Evolutionary conservation across 1,140 invertebrate genomes (phyloP).

Genomic region (Penaeus vannamei): DNA sequence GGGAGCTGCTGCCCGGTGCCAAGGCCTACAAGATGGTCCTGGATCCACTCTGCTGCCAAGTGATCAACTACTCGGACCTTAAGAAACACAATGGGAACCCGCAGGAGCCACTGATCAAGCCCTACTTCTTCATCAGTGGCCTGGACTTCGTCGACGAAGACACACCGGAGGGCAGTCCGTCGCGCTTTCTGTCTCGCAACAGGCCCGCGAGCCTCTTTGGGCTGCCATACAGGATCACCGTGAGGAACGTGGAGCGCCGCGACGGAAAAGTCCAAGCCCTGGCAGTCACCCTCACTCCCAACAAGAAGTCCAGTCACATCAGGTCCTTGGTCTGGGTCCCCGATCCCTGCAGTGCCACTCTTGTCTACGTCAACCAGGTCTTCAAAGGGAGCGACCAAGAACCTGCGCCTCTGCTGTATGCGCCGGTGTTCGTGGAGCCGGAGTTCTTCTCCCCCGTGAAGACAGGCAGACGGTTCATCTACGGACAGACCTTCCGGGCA

Average conservation of each 20-base stretch:
- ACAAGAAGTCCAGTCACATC: too few relatives aligned
- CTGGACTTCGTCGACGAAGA: too few relatives aligned
- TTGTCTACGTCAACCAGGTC: neutral
- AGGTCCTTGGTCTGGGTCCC: conserved; percentile 6
- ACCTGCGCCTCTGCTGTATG: neutral
- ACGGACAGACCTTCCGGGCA: conserved; percentile 26
- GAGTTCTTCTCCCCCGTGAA: neutral
- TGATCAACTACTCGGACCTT: conserved; percentile 41
- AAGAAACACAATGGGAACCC: neutral
- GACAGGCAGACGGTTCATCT: neutral
- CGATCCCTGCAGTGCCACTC: neutral
- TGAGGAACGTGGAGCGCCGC: too few relatives aligned
- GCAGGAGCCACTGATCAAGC: neutral
- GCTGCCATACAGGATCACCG: too few relatives aligned
- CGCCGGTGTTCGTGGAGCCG: neutral
- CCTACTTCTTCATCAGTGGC: neutral
- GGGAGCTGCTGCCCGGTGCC: neutral
- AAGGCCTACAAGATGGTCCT: conserved; percentile 35
- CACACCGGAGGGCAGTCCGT: too few relatives aligned
- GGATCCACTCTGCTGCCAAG: conserved; percentile 53
- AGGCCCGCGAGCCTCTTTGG: too few relatives aligned
- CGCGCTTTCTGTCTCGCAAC: too few relatives aligned
- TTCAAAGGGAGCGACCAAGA: neutral
- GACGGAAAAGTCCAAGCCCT: too few relatives aligned
- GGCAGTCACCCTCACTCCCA: too few relatives aligned